These are phyloP conservation scores for Ichneumoninae sp. DNA, from an alignment of 2,888 invertebrate species.

Conservation along the genomic window DNA sequence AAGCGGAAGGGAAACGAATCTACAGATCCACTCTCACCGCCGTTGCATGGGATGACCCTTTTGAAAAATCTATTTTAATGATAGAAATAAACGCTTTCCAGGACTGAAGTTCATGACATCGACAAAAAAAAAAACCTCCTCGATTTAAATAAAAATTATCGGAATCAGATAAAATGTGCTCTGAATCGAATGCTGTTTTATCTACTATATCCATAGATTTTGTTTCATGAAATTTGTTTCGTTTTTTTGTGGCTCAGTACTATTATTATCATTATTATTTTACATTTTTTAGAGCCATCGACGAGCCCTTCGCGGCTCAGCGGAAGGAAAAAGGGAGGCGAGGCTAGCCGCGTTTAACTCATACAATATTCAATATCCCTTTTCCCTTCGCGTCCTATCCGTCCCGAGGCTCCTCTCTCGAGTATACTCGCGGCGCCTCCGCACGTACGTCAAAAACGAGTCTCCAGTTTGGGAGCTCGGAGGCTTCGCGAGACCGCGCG, in stretches of 20 bases:
- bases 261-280: neutral
- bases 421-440: slow-evolving; percentile 34
- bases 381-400: slow-evolving; percentile 72
- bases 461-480: slow-evolving; percentile 58
- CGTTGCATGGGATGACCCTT: neutral
- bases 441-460: slow-evolving; percentile 69
- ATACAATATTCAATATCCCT: slow-evolving; percentile 77
- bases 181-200: neutral
- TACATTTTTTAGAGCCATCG: neutral
- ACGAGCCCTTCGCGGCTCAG: neutral
- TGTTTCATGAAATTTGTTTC: neutral
- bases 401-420: neutral
- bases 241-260: neutral
- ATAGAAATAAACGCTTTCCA: neutral
- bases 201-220: neutral
- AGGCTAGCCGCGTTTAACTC: slow-evolving; percentile 64
- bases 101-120: neutral
- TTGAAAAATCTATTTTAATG: neutral
- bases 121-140: neutral
- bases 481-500: slow-evolving; percentile 34
- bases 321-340: slow-evolving; percentile 1
- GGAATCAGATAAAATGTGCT: neutral
- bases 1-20: slow-evolving; percentile 25
- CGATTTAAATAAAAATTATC: neutral
- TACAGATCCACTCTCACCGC: slow-evolving; percentile 3